A percentile compares a stretch with the other conserved stretches of the same genome.
These are phyloP conservation scores for Platycnemis pennipes DNA, from an alignment of 2,888 invertebrate species.

Conservation along the genomic window DNA sequence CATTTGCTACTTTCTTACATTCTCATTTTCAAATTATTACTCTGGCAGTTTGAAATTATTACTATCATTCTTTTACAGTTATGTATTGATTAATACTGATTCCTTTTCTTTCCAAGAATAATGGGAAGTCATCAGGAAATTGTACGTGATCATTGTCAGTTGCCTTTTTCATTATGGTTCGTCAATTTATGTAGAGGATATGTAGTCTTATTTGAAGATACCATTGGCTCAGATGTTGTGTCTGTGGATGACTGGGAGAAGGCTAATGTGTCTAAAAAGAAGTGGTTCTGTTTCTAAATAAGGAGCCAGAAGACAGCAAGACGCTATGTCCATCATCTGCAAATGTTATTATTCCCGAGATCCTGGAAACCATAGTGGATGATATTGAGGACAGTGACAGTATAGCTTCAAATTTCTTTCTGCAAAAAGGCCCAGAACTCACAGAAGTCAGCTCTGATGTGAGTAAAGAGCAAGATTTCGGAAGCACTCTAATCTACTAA, in stretches of 20 bases:
- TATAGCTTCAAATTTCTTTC: conserved; percentile 24
- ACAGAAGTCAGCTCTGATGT: conserved; percentile 31
- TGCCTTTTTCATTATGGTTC: background rate
- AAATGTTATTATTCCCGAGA: conserved; percentile 6
- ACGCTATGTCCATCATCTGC: background rate
- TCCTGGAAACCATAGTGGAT: conserved; percentile 36
- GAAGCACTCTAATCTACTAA: background rate
- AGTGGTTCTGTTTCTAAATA: conserved; percentile 16
- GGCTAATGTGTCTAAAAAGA: background rate
- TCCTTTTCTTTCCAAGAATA: background rate
- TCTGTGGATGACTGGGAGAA: background rate
- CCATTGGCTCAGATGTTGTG: background rate
- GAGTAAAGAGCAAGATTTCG: conserved; percentile 13
- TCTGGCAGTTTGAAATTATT: background rate
- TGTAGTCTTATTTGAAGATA: background rate
- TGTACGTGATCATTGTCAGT: background rate
- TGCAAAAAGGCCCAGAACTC: conserved; percentile 18
- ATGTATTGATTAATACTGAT: background rate
- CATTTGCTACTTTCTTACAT: too few species aligned
- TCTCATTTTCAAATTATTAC: too few species aligned
- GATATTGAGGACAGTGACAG: conserved; percentile 32
- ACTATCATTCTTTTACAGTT: background rate
- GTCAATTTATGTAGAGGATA: background rate
- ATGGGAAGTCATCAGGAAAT: background rate
- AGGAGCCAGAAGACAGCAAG: conserved; percentile 11